Conservation (phyloP, 2,113 vertebrate genomes). For the Leuciscus idus region DNA sequence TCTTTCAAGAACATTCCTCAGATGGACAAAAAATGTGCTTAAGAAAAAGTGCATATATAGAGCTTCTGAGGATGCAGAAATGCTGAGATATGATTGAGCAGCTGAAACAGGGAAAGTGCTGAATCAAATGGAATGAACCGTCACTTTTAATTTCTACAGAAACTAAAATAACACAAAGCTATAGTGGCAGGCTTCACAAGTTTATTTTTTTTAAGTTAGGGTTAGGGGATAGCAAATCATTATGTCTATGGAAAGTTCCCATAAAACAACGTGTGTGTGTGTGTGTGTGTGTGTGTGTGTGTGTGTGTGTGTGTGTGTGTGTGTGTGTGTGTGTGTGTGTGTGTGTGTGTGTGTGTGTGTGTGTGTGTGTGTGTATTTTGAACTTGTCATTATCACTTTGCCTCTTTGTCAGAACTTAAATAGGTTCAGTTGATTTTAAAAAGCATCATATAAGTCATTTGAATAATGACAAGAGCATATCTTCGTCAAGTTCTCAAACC, state of each 20-base stretch:
- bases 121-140: neutral
- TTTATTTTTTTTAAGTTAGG: no score
- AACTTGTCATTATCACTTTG: neutral
- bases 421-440: neutral
- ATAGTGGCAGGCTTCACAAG: no score
- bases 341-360: no score
- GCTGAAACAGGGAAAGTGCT: neutral
- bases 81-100: neutral
- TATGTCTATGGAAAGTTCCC: no score
- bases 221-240: no score
- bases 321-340: no score
- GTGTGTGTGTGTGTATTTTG: neutral
- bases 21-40: neutral
- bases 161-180: neutral
- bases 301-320: neutral
- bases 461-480: neutral
- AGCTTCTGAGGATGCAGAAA: no score
- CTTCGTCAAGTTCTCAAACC: neutral
- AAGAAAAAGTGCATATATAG: neutral
- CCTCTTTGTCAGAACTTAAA: conserved; percentile 1
- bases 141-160: neutral
- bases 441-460: neutral
- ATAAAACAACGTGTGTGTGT: no score
- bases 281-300: no score
- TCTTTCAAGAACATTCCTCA: neutral